Base-by-base conservation (phyloP, 2,797 vertebrate genomes). In the Meda fulgida region DNA sequence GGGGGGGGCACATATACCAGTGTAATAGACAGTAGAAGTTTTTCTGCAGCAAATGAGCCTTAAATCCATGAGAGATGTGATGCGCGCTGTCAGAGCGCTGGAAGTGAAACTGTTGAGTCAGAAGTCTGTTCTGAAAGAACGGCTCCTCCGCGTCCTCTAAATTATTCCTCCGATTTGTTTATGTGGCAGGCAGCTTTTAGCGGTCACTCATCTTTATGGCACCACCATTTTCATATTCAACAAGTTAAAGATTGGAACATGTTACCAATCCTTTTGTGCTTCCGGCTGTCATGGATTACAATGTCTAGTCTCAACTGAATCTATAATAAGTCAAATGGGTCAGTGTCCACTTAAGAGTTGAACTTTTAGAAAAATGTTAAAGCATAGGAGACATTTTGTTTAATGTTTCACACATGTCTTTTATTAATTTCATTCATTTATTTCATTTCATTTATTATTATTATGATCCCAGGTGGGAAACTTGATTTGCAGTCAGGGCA, bases 71-170 rank as follows among this genome's bases (percentile, higher is more conserved):
- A 18, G 31, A 66, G 58, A 76, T 11, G 29, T 66, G 58, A 36
- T 16, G 16, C 16, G 1, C 3, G 9, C 70, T 83, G 81, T 83
- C 70, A 77, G 29, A 46, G 48, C 3, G n/a, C 51, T 69, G 51
- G 76, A 38, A 71, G 55, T 65, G 40, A 83, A 82, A 70, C 63
- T 78, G 80, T 78, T 83, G 80, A 86, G 76, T 79, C 67, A 79
- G 73, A 72, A 31, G 23, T 29, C 51, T 72, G 65, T 38, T 31
- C 81, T 83, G 51, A 81, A 51, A 51, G 40, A 82, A 18, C 38
- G 51, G 29, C n/a, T 55, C 75, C 43, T 67, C 19, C 19, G 23
- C 18, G 31, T 65, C 75, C 40, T 48, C 36, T 83, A 66, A 79
- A 65, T 79, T 72, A 72, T 71, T 66, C 13, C 38, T 40, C 18